A percentile compares a stretch with the other conserved stretches of the same genome.
These are phyloP conservation scores for Coregonus suidteri DNA, from an alignment of 2,797 vertebrate genomes.

Conservation along the genomic window DNA sequence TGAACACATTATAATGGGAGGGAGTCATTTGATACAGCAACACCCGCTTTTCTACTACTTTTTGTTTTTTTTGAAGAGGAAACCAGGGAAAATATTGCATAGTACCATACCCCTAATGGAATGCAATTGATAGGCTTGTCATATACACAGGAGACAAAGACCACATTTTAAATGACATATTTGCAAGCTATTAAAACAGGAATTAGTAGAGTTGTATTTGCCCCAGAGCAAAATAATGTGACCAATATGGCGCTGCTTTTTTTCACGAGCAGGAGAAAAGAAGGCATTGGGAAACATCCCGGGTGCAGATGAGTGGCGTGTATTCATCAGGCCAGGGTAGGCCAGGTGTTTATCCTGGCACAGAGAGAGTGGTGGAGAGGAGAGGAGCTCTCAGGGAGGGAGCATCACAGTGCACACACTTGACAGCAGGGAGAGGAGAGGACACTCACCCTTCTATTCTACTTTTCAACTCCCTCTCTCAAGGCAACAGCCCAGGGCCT, in stretches of 20 bases:
- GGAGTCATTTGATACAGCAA: neutral
- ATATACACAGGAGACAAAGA: neutral
- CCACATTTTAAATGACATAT: neutral
- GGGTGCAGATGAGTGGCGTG: slow-evolving; percentile 34
- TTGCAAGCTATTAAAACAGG: slow-evolving; percentile 29
- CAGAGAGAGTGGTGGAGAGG: neutral
- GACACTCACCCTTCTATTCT: neutral
- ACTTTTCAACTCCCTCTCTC: neutral
- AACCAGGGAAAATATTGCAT: neutral
- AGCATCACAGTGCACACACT: slow-evolving; percentile 24
- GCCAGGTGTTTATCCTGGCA: slow-evolving; percentile 41
- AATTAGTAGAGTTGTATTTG: slow-evolving; percentile 19
- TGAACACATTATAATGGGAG: neutral
- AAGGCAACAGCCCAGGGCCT: neutral
- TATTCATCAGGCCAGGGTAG: slow-evolving; percentile 30
- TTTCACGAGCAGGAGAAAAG: slow-evolving; percentile 46
- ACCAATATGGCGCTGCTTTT: slow-evolving; percentile 20
- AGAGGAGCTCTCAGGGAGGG: slow-evolving; percentile 1
- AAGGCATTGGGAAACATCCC: slow-evolving; percentile 42
- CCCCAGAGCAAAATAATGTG: slow-evolving; percentile 30
- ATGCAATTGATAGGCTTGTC: neutral
- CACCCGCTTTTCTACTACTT: neutral
- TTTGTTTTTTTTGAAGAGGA: neutral
- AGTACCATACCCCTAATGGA: neutral
- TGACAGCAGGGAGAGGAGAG: neutral